Conservation (phyloP, 1,140 invertebrate genomes). For the Melanaphis sacchari region DNA sequence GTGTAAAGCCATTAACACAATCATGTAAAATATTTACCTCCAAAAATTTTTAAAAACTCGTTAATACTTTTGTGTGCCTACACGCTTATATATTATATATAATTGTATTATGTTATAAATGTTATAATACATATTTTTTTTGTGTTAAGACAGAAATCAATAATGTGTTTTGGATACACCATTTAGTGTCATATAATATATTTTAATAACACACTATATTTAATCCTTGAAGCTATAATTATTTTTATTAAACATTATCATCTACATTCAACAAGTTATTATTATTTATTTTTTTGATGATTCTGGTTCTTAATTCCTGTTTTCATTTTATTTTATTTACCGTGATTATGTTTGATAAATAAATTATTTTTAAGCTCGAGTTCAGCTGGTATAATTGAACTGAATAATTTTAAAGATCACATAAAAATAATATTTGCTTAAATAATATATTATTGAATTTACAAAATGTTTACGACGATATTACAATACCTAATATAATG, state of each 20-base stretch:
- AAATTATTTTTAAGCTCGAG: not conserved
- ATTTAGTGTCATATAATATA: not conserved
- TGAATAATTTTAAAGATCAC: not conserved
- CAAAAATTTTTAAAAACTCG: not conserved
- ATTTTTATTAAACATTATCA: not conserved
- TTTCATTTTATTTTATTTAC: not conserved
- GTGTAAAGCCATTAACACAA: not conserved
- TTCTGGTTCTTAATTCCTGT: not conserved
- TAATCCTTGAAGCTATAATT: not conserved
- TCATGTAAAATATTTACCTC: not conserved
- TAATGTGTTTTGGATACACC: not conserved
- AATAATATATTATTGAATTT: not conserved
- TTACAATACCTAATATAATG: not conserved
- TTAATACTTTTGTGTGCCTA: not conserved
- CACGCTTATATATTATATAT: not conserved
- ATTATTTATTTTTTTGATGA: not conserved
- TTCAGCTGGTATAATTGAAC: not conserved
- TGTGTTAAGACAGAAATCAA: not conserved
- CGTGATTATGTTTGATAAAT: not conserved
- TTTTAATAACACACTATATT: not conserved
- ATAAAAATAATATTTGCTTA: not conserved
- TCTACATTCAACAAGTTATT: slow-evolving; percentile 5
- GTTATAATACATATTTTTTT: not conserved
- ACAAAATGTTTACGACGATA: not conserved
- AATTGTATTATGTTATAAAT: too few relatives aligned